Conservation (phyloP, 2,888 invertebrate genomes). For the Mactromeris polynyma region DNA sequence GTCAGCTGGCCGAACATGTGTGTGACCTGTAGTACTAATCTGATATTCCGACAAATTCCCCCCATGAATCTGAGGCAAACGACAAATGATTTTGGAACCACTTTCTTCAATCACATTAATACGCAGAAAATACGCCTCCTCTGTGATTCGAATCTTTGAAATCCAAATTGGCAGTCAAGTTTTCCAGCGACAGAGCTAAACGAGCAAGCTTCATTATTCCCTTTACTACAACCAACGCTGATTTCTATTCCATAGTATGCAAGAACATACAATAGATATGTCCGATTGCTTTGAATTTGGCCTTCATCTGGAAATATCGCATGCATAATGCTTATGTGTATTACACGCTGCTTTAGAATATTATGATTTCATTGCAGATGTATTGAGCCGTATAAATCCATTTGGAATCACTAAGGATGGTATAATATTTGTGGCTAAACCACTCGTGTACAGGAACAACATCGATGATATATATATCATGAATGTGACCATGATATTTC, state of each 20-base stretch:
- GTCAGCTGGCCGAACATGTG: neutral
- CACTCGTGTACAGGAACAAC: constrained; percentile 27
- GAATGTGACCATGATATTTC: constrained; percentile 32
- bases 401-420: constrained; percentile 39
- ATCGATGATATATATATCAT: constrained; percentile 49
- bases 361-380: neutral
- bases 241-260: too few species aligned
- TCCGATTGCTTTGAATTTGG: too few species aligned
- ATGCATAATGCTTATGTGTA: too few species aligned
- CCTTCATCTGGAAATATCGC: too few species aligned
- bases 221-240: too few species aligned
- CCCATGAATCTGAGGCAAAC: too few species aligned
- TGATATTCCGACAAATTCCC: neutral
- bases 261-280: too few species aligned
- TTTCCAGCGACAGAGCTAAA: too few species aligned
- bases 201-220: too few species aligned
- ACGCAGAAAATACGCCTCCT: neutral
- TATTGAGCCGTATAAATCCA: neutral
- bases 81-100: neutral
- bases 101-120: neutral
- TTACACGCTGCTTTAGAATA: too few species aligned
- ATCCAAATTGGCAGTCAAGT: too few species aligned
- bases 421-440: constrained; percentile 33
- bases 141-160: too few species aligned
- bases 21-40: constrained; percentile 11